These are phyloP conservation scores for Plecotus auritus DNA, from an alignment of 2,113 vertebrate species.

Conservation along the genomic window DNA sequence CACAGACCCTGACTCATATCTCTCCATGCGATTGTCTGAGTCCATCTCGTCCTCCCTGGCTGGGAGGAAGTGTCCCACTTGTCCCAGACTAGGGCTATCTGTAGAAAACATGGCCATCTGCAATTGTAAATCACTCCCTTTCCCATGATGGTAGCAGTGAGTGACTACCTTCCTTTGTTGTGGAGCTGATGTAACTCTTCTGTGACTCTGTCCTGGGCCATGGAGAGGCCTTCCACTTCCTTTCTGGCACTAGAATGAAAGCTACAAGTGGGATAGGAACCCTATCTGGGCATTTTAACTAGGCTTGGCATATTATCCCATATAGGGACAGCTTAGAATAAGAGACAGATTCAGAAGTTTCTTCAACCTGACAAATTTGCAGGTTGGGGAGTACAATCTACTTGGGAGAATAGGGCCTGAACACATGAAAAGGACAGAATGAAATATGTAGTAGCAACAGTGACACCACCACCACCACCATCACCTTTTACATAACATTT, in stretches of 20 bases:
- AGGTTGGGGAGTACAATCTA: background rate
- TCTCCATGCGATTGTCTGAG: background rate
- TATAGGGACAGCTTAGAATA: background rate
- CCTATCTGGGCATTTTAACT: background rate
- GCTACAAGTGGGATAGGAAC: too few relatives aligned
- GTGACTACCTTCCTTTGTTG: background rate
- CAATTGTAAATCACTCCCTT: background rate
- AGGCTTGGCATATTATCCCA: background rate
- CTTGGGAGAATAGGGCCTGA: background rate
- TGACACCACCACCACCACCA: too few relatives aligned
- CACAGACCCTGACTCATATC: background rate
- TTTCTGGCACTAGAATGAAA: background rate
- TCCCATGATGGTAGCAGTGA: background rate
- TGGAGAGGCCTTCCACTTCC: background rate
- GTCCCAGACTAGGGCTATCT: background rate
- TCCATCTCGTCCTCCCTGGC: background rate
- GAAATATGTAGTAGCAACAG: background rate
- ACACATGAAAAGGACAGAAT: background rate
- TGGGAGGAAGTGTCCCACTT: background rate
- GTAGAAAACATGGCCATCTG: background rate
- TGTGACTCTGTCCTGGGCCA: background rate
- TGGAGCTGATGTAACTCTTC: background rate
- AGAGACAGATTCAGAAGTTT: background rate
- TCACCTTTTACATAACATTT: background rate
- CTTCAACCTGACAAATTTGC: background rate